Conservation (phyloP, 2,797 vertebrate genomes). For the Hephaestus fuliginosus region DNA sequence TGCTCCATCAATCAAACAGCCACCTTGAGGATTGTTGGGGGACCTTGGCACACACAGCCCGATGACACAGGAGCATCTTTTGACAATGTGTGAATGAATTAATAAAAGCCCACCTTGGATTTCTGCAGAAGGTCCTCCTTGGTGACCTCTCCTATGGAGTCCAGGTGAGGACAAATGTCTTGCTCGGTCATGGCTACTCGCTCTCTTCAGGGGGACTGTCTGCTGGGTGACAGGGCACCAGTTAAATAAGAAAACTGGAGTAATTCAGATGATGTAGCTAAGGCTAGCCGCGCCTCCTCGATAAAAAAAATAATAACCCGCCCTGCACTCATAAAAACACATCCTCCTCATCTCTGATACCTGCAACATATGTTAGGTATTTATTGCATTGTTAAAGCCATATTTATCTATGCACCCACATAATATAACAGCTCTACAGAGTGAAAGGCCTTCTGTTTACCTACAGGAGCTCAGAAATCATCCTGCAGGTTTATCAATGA, state of each 20-base stretch:
- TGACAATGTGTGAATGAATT: slow-evolving; percentile 21
- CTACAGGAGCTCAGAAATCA: slow-evolving; percentile 39
- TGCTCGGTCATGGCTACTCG: slow-evolving; percentile 88
- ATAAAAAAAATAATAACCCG: slow-evolving; percentile 1
- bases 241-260: slow-evolving; percentile 19
- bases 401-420: background rate
- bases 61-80: slow-evolving; percentile 4
- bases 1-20: background rate
- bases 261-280: slow-evolving; percentile 43
- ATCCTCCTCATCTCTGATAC: background rate
- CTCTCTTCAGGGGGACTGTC: slow-evolving; percentile 46
- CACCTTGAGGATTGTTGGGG: background rate
- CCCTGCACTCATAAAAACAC: background rate
- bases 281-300: slow-evolving; percentile 44
- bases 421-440: slow-evolving; percentile 54
- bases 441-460: slow-evolving; percentile 70
- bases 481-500: slow-evolving; percentile 11
- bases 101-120: slow-evolving; percentile 89
- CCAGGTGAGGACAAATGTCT: slow-evolving; percentile 93
- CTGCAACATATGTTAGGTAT: background rate
- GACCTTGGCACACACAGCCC: background rate
- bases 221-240: slow-evolving; percentile 31
- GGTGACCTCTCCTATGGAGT: slow-evolving; percentile 96
- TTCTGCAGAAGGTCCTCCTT: slow-evolving; percentile 96
- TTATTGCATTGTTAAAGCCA: background rate